Percentiles rank a stretch among this genome's conserved stretches.
phyloP scores from a whole-genome alignment of 2,888 invertebrate species.

The Gibbula magus region DNA sequence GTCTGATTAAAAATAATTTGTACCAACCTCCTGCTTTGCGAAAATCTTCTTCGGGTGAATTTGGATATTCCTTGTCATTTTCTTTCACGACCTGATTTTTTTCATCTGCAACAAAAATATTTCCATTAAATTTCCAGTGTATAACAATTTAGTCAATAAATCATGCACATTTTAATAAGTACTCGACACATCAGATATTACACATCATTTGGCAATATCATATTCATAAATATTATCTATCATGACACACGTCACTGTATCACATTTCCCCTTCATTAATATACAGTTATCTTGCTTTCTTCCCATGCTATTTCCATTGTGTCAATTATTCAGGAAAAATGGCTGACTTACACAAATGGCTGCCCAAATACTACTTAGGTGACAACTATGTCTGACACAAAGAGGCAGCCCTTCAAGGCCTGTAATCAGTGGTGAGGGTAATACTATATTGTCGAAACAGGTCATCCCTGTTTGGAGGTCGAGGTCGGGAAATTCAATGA shows the following conservation, averaged over 20 bases:
- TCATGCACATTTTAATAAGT: neutral
- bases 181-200: neutral
- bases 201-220: too few species aligned
- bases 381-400: slow-evolving; percentile 1
- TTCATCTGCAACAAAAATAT: slow-evolving; percentile 54
- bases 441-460: neutral
- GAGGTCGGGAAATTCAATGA: neutral
- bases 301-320: neutral
- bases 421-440: slow-evolving; percentile 7
- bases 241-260: too few species aligned
- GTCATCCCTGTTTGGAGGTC: neutral
- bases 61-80: slow-evolving; percentile 52
- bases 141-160: neutral
- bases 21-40: slow-evolving; percentile 60
- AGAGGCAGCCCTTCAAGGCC: neutral
- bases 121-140: neutral
- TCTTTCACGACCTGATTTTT: slow-evolving; percentile 56
- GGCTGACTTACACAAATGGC: neutral
- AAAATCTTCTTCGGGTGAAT: slow-evolving; percentile 55
- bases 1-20: too few species aligned
- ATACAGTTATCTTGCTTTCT: too few species aligned
- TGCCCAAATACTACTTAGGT: slow-evolving; percentile 2
- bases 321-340: slow-evolving; percentile 1
- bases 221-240: too few species aligned
- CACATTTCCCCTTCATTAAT: too few species aligned